These are phyloP conservation scores for Oryzias celebensis DNA, from an alignment of 2,113 vertebrate species.

Conservation along the genomic window DNA sequence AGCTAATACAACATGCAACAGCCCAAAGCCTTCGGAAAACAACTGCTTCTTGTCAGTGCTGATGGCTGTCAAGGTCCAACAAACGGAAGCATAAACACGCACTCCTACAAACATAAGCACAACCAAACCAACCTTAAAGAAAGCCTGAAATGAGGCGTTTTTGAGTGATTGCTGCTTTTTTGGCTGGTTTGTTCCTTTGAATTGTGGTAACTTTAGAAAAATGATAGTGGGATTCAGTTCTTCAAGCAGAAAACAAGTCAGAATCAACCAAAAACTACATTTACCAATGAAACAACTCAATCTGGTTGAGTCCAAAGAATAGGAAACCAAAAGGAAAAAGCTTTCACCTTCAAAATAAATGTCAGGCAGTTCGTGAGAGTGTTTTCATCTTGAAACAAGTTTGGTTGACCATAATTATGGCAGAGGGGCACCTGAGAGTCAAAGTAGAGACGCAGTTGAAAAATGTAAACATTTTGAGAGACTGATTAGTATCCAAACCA, in stretches of 20 bases:
- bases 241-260: neutral
- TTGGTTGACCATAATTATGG: conserved; percentile 58
- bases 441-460: conserved; percentile 54
- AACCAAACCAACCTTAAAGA: conserved; percentile 26
- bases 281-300: neutral
- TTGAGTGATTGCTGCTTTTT: conserved; percentile 17
- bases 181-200: conserved; percentile 10
- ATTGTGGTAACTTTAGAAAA: neutral
- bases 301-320: neutral
- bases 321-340: conserved; percentile 1
- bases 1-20: conserved; percentile 62
- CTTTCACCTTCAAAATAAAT: conserved; percentile 2
- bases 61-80: conserved; percentile 53
- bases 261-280: neutral
- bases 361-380: conserved; percentile 18
- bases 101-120: conserved; percentile 40
- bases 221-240: neutral
- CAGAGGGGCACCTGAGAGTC: conserved; percentile 62
- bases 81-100: conserved; percentile 62
- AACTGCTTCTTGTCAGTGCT: conserved; percentile 62
- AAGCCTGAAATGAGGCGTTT: conserved; percentile 23
- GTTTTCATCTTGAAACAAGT: conserved; percentile 40
- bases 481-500: conserved; percentile 76
- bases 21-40: conserved; percentile 56
- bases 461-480: conserved; percentile 76